phyloP scores from a whole-genome alignment of 2,888 invertebrate genomes.

The Congeria kusceri region DNA sequence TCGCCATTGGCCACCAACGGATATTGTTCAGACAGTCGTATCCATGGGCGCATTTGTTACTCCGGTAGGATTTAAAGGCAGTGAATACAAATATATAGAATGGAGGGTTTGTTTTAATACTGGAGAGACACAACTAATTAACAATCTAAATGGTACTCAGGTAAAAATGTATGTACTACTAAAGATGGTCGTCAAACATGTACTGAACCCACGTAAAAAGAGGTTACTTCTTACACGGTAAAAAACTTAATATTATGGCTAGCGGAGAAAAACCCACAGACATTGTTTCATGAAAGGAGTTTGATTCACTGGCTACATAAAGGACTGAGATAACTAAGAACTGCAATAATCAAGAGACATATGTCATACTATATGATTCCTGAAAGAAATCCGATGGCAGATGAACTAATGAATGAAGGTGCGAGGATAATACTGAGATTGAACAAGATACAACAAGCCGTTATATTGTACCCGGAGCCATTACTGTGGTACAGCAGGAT shows the following conservation, averaged over 20 bases:
- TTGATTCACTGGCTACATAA: slow-evolving; percentile 5
- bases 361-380: slow-evolving; percentile 36
- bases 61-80: slow-evolving; percentile 26
- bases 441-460: too few relatives aligned
- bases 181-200: slow-evolving; percentile 19
- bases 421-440: too few relatives aligned
- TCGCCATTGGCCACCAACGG: slow-evolving; percentile 9
- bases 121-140: slow-evolving; percentile 21
- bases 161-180: slow-evolving; percentile 26
- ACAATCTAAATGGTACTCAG: slow-evolving; percentile 28
- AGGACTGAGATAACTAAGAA: slow-evolving; percentile 5
- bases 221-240: slow-evolving; percentile 31
- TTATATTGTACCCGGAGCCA: too few relatives aligned
- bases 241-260: slow-evolving; percentile 37
- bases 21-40: not conserved
- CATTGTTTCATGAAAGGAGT: slow-evolving; percentile 1
- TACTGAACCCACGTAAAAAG: slow-evolving; percentile 11
- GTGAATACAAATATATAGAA: not conserved
- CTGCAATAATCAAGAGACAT: not conserved
- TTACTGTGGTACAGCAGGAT: too few relatives aligned
- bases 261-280: slow-evolving; percentile 4
- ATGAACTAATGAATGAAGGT: too few relatives aligned
- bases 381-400: slow-evolving; percentile 18
- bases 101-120: slow-evolving; percentile 29
- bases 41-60: slow-evolving; percentile 19